Evolutionary conservation across 1,140 invertebrate genomes (phyloP), one percentile per base, ranked within the genome.

Genomic region (Trissolcus basalis): DNA sequence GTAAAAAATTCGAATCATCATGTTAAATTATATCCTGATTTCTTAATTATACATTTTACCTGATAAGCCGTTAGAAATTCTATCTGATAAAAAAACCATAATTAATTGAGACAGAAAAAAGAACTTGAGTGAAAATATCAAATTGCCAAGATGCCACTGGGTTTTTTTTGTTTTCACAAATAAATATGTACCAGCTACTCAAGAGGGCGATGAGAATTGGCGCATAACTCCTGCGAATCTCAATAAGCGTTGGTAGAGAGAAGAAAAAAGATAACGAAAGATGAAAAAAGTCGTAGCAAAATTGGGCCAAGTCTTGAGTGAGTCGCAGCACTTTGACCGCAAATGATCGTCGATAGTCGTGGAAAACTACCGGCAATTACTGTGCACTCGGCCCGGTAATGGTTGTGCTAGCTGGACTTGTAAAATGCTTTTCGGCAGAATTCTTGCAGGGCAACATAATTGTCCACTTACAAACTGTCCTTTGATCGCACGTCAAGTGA

Each of bases 241-340:
- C 41, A 71, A 81, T 82, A 78, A 83, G 72, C 45, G 39, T 27
- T 27, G 3, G n/a, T 27, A 27, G 2, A 27, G 19, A 27, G 6
- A 27, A 27, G 6, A 27, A 27, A 27, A 27, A 27, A 27, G 6
- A 27, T 3, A 39, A 6, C 12, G 45, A 53, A 9, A 35, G 44
- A 0, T 43, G 73, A 80, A 81, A 78, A 82, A 53, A 49, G 60
- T 68, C 71, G 68, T 33, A 51, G 36, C 15, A 32, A 48, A 74
- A 83, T 80, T 77, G 72, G 74, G 44, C 71, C 48, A 53, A 68
- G 56, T 63, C 60, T 36, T 44, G 16, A 16, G 14, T 44, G 36
- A 56, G 7, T 43, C 55, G 45, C 48, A 56, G 58, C 63, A 68
- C 59, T 75, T 75, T 51, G 58, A 50, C 63, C 58, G 48, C 35